Conservation (phyloP, 2,113 vertebrate species). For the Percina caprodes region DNA sequence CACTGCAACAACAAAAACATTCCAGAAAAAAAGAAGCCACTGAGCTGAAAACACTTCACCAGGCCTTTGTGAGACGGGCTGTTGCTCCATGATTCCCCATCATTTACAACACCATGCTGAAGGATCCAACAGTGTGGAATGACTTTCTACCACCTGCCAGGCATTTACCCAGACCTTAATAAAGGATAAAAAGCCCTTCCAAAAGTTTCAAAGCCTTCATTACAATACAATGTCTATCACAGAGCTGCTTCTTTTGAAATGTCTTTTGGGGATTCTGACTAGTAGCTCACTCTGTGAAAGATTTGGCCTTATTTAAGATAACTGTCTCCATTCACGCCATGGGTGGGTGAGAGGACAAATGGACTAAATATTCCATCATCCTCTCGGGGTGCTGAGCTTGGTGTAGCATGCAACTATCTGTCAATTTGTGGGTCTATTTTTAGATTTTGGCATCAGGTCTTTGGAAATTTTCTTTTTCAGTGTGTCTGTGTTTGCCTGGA, state of each 20-base stretch:
- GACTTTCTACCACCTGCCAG: neutral
- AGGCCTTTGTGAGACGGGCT: neutral
- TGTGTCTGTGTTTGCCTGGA: constrained; percentile 40
- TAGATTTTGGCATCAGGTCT: constrained; percentile 18
- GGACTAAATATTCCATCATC: constrained; percentile 30
- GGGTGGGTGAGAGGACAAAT: constrained; percentile 23
- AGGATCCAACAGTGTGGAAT: neutral
- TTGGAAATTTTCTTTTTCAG: constrained; percentile 56
- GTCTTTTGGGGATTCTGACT: neutral
- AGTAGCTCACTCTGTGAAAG: neutral
- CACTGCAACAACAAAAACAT: neutral
- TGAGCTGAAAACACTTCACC: neutral
- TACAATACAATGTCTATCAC: neutral
- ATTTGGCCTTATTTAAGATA: constrained; percentile 1
- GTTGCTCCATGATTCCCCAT: neutral
- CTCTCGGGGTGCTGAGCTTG: constrained; percentile 9
- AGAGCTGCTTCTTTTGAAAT: neutral
- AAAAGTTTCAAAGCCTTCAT: neutral
- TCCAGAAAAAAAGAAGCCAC: neutral
- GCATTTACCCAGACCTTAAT: neutral
- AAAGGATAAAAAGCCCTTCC: neutral
- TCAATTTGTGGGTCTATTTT: constrained; percentile 41
- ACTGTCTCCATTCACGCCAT: neutral
- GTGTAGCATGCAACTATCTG: constrained; percentile 6
- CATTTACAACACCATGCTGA: neutral